Percentiles rank a stretch among this genome's conserved stretches.
Evolutionary conservation across 2,888 invertebrate genomes (phyloP).

Genomic region (Andrena praecox): DNA sequence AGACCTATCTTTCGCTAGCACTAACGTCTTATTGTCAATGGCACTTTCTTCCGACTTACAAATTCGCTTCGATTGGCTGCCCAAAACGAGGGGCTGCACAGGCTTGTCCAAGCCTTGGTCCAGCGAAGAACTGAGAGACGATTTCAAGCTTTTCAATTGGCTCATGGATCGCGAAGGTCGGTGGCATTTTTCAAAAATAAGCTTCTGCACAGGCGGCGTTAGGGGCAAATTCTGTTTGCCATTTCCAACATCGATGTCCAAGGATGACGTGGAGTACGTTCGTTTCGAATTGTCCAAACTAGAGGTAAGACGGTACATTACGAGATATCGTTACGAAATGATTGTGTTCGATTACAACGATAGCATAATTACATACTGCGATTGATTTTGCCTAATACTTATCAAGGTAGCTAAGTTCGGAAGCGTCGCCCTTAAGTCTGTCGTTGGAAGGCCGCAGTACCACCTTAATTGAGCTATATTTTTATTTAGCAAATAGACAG

Average conservation of each 20-base stretch:
- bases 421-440: conserved; percentile 91
- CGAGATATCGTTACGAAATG: conserved; percentile 1
- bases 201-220: conserved; percentile 80
- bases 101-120: conserved; percentile 83
- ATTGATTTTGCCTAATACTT: conserved; percentile 83
- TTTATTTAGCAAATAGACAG: conserved; percentile 96
- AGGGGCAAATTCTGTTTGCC: conserved; percentile 75
- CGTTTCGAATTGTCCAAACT: conserved; percentile 83
- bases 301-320: conserved; percentile 28
- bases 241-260: conserved; percentile 81
- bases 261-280: conserved; percentile 83
- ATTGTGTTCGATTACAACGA: neutral
- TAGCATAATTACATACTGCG: conserved; percentile 66
- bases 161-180: conserved; percentile 78
- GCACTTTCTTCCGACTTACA: conserved; percentile 83
- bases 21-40: conserved; percentile 78
- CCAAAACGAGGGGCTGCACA: conserved; percentile 72
- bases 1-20: conserved; percentile 74
- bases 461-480: conserved; percentile 96
- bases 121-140: conserved; percentile 81
- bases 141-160: conserved; percentile 79
- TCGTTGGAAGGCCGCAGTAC: conserved; percentile 90
- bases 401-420: conserved; percentile 90
- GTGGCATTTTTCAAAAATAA: conserved; percentile 80
- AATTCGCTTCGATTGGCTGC: conserved; percentile 80